Conservation (phyloP, 2,113 vertebrate species). For the Mus musculus region GRCm39 chr1:83320001-83320500, state of each 20-base stretch:
- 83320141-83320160: not conserved
- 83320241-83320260: not conserved
- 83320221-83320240: not conserved
- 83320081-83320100: not conserved
- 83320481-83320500: slow-evolving; percentile 8
- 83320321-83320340: not conserved
- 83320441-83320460: not conserved
- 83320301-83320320: not conserved
- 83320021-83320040: not conserved
- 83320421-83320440: not conserved
- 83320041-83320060: slow-evolving; percentile 8
- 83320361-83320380: not conserved
- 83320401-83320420: slow-evolving; percentile 14
- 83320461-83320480: not conserved
- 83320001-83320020: no score
- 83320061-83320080: not conserved
- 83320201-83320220: not conserved
- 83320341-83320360: not conserved
- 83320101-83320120: not conserved
- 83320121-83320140: not conserved
- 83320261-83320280: not conserved
- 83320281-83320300: not conserved
- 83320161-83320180: not conserved
- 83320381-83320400: not conserved
- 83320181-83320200: not conserved